Evolutionary conservation across 1,140 invertebrate species (phyloP).

Genomic region (Psilanteris sp.): DNA sequence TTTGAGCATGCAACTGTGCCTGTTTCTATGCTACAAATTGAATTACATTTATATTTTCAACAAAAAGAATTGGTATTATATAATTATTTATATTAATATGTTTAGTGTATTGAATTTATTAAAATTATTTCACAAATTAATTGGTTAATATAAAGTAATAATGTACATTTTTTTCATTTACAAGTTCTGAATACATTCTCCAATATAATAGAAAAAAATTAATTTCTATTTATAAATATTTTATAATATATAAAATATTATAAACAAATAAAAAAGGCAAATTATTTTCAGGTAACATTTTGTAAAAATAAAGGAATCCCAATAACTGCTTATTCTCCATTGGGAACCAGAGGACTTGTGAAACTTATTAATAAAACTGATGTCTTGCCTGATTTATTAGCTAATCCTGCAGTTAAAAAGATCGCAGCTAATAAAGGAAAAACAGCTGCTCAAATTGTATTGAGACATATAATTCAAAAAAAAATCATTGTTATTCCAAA

Average conservation of each 20-base stretch:
- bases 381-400: conserved; percentile 83
- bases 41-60: conserved; percentile 85
- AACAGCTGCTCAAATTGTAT: conserved; percentile 83
- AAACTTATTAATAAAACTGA: conserved; percentile 78
- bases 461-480: conserved; percentile 81
- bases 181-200: no score
- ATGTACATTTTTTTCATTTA: no score
- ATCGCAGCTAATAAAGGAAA: conserved; percentile 83
- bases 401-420: conserved; percentile 83
- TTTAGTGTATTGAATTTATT: no score
- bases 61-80: conserved; percentile 80
- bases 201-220: no score
- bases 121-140: no score
- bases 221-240: no score
- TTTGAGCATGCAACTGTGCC: conserved; percentile 81
- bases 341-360: conserved; percentile 83
- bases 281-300: conserved; percentile 76
- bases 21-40: conserved; percentile 86
- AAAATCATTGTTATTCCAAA: conserved; percentile 84
- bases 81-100: conserved; percentile 44
- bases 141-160: no score
- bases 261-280: no score
- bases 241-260: no score
- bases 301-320: conserved; percentile 81
- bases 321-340: conserved; percentile 83